A percentile compares a stretch with the other conserved stretches of the same genome.
Evolutionary conservation across 2,797 vertebrate species (phyloP).

Genomic region (Galaxias olidus): DNA sequence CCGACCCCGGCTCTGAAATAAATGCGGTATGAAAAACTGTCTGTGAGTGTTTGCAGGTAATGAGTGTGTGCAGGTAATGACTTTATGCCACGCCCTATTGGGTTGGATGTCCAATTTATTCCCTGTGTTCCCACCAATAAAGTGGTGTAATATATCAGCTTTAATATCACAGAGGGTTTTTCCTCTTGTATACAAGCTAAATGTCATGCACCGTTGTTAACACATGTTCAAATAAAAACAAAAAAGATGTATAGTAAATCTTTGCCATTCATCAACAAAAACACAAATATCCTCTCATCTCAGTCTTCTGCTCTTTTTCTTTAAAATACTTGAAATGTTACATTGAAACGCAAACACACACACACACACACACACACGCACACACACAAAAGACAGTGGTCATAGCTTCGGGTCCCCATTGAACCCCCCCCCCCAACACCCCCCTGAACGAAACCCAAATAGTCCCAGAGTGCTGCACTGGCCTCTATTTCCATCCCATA

Average conservation of each 20-base stretch:
- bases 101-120: background rate
- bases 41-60: too few species aligned
- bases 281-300: background rate
- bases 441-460: conserved; percentile 35
- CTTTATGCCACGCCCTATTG: background rate
- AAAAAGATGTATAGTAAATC: too few species aligned
- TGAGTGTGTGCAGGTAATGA: background rate
- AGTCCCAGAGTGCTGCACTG: conserved; percentile 26
- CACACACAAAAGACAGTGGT: conserved; percentile 6
- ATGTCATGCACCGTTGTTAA: too few species aligned
- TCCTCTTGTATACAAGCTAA: background rate
- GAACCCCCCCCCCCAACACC: too few species aligned
- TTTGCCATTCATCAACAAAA: too few species aligned
- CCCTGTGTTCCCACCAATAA: background rate
- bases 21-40: too few species aligned
- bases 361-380: conserved; percentile 3
- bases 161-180: background rate
- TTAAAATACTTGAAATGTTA: background rate
- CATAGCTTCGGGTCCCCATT: background rate
- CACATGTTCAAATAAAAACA: too few species aligned
- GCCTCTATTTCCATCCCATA: conserved; percentile 27
- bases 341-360: background rate
- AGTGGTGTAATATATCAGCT: background rate
- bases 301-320: background rate
- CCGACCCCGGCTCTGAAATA: background rate